Conservation (phyloP, 1,140 invertebrate species). For the Cydia pomonella region DNA sequence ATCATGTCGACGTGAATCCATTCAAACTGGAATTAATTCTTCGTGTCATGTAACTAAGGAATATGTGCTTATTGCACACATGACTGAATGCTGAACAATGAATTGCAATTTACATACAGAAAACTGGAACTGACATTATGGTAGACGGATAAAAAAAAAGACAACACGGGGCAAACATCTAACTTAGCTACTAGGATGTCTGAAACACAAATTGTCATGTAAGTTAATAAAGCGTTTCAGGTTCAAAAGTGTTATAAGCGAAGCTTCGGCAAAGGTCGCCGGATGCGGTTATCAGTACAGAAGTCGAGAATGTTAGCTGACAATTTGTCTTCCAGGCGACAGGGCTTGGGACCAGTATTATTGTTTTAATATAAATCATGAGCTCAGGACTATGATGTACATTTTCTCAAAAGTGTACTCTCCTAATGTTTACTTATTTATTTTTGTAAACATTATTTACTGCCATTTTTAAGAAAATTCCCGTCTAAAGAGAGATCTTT, state of each 20-base stretch:
- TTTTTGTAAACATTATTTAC: not conserved
- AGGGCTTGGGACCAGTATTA: constrained; percentile 75
- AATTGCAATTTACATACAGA: constrained; percentile 32
- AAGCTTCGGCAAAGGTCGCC: constrained; percentile 69
- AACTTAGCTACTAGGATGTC: constrained; percentile 73
- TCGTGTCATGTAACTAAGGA: constrained; percentile 21
- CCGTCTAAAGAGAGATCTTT: not conserved
- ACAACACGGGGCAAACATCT: constrained; percentile 64
- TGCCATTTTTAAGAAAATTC: not conserved
- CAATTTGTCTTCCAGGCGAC: constrained; percentile 79
- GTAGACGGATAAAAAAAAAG: constrained; percentile 50
- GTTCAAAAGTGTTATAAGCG: constrained; percentile 77
- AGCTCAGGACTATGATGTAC: not conserved
- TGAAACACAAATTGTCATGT: constrained; percentile 80
- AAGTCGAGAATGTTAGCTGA: constrained; percentile 78
- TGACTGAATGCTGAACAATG: constrained; percentile 18
- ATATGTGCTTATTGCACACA: constrained; percentile 7
- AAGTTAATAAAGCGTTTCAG: constrained; percentile 74
- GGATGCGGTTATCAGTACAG: constrained; percentile 78
- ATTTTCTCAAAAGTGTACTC: constrained; percentile 1
- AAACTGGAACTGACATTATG: constrained; percentile 36
- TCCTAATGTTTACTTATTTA: not conserved
- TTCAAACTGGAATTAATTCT: constrained; percentile 1
- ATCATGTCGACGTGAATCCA: constrained; percentile 23
- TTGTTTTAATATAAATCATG: constrained; percentile 85